Evolutionary conservation across 2,888 invertebrate genomes (phyloP).

Genomic region (Leptinotarsa tumamoca): DNA sequence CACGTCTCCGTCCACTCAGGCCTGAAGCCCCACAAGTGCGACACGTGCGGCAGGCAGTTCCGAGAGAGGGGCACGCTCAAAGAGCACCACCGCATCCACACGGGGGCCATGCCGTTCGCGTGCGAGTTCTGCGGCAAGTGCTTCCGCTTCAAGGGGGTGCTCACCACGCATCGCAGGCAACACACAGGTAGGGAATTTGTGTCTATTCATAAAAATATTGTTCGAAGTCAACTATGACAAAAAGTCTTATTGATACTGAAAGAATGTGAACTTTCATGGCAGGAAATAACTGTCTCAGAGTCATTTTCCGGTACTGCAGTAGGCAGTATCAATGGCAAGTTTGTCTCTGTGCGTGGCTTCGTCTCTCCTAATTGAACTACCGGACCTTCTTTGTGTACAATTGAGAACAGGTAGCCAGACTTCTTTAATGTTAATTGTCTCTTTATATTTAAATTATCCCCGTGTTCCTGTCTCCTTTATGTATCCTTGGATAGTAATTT

Average conservation of each 20-base stretch:
- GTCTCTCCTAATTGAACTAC: too few species aligned
- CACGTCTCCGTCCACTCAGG: conserved; percentile 72
- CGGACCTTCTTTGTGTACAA: too few species aligned
- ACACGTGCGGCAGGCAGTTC: conserved; percentile 73
- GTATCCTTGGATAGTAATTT: neutral
- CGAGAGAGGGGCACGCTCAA: conserved; percentile 79
- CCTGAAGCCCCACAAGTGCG: conserved; percentile 73
- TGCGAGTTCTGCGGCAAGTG: conserved; percentile 82
- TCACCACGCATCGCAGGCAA: conserved; percentile 79
- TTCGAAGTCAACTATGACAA: neutral
- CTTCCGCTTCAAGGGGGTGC: conserved; percentile 81
- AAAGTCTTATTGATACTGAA: neutral
- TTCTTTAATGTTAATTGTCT: too few species aligned
- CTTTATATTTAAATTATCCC: too few species aligned
- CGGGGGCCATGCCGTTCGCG: conserved; percentile 82
- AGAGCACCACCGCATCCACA: conserved; percentile 81
- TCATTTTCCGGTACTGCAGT: too few species aligned
- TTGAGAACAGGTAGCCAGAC: too few species aligned
- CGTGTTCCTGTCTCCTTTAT: too few species aligned
- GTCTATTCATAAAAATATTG: neutral
- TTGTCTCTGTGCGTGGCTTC: too few species aligned
- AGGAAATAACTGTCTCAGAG: too few species aligned
- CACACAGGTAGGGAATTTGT: conserved; percentile 69
- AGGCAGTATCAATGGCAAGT: too few species aligned
- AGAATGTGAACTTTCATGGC: too few species aligned